phyloP scores from a whole-genome alignment of 1,140 invertebrate species.

The Nomia melanderi region DNA sequence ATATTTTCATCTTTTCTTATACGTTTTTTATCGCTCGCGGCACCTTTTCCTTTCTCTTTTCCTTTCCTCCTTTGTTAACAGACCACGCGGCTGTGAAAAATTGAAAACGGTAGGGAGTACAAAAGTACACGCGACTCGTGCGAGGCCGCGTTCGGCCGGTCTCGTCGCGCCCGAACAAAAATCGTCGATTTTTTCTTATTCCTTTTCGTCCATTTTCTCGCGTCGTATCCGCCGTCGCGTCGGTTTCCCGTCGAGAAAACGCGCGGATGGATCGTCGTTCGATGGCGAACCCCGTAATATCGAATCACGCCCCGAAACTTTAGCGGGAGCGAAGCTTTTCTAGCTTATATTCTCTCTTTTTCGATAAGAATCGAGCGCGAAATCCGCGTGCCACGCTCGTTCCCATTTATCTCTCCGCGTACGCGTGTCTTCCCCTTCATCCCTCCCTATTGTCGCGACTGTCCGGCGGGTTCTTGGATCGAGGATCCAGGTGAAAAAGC shows the following conservation, averaged over 20 bases:
- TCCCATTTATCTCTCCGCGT: no score
- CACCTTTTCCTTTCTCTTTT: background rate
- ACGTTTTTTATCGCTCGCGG: background rate
- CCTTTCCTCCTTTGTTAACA: background rate
- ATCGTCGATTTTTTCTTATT: background rate
- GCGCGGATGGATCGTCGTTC: no score
- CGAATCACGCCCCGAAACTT: no score
- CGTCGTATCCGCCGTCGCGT: no score
- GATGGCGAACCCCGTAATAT: no score
- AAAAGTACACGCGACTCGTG: conserved; percentile 28
- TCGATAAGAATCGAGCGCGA: background rate
- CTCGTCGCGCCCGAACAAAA: background rate
- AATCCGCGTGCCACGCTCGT: background rate
- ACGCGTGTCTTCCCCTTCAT: no score
- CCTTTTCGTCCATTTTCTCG: no score
- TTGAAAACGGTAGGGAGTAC: conserved; percentile 73
- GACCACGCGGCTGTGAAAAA: conserved; percentile 51
- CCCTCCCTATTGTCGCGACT: background rate
- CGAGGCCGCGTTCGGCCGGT: no score
- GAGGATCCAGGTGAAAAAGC: background rate
- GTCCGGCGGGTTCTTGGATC: background rate
- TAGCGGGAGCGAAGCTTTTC: no score
- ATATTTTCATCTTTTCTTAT: background rate
- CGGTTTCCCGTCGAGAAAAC: no score
- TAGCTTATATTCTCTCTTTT: no score